Percentiles rank a stretch among this genome's conserved stretches.
These are phyloP conservation scores for Charanyca ferruginea DNA, from an alignment of 2,888 invertebrate species.

Conservation along the genomic window DNA sequence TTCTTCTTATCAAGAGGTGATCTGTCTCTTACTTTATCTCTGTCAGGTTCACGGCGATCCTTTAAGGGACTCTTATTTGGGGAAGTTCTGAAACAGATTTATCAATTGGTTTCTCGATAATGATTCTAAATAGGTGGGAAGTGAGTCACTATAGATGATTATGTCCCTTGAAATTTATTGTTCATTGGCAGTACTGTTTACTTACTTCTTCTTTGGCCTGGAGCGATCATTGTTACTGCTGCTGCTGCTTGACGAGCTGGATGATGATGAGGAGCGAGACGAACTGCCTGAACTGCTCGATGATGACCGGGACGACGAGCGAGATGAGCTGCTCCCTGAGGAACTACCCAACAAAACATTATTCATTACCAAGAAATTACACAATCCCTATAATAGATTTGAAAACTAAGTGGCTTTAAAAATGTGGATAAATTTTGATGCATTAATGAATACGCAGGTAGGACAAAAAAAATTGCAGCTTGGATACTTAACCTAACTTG, in stretches of 20 bases:
- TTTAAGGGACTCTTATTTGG: conserved; percentile 88
- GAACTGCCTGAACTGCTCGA: conserved; percentile 94
- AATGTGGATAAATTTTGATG: neutral
- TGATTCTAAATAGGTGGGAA: neutral
- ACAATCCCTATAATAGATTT: neutral
- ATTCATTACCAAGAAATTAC: neutral
- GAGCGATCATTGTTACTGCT: conserved; percentile 93
- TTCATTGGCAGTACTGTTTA: neutral
- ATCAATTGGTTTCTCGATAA: neutral
- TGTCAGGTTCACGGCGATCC: conserved; percentile 86
- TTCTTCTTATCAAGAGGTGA: conserved; percentile 89
- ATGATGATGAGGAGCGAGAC: conserved; percentile 91
- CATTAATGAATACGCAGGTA: neutral
- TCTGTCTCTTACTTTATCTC: conserved; percentile 85
- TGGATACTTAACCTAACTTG: conserved; percentile 40
- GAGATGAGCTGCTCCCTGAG: conserved; percentile 96
- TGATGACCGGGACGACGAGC: conserved; percentile 94
- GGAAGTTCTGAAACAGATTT: conserved; percentile 76
- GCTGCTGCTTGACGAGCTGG: conserved; percentile 92
- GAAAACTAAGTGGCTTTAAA: neutral
- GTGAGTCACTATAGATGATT: neutral
- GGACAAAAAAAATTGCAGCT: neutral
- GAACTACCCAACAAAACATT: conserved; percentile 88
- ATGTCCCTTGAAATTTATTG: no score
- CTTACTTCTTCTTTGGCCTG: conserved; percentile 92